Evolutionary conservation across 64 coral and sea anemone species (phyloP), one percentile per base, ranked within the genome.

Genomic region (Acropora yongei): DNA sequence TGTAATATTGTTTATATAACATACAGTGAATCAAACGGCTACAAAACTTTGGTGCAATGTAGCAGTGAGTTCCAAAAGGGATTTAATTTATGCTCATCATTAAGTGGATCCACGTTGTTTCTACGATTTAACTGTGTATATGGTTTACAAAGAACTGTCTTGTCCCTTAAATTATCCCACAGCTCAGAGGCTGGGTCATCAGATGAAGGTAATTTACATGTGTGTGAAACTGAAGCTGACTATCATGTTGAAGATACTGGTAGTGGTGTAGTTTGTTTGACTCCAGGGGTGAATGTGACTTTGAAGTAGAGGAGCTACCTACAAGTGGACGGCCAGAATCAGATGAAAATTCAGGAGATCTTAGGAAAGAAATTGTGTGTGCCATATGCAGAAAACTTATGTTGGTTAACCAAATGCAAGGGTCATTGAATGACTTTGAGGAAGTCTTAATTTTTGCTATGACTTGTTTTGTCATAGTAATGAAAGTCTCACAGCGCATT

Each of bases 341-440:
- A 55, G 58, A 63, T 13, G 58, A 63, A 63, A 63, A 13, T 63
- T 63, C 58, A 63, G 58, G 12, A 63, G 50, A 55, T 0, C 50
- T 55, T 7, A 63, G 1, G 58, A 63, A 63, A 63, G 8, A 63
- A 63, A 63, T 63, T 63, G 58, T 63, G 14, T 69, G 19, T 85
- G 82, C 82, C 3, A 44, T 85, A 46, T 85, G 20, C 6, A 69
- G 65, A 16, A 61, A 40, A 44, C 65, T 85, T 1, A 85, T 67
- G 57, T 10, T 85, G 3, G 82, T 85, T 1, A 45, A 85, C 41
- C 82, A 85, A 16, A 85, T 85, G 82, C 55, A 68, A 46, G 82
- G 65, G 0, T 53, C 47, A 16, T 10, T 53, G 5, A 57, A 18
- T 53, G 83, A 86, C 44, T 73, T 86, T 73, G 87, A 89, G 44